Percentiles rank a stretch among this genome's conserved stretches.
phyloP scores from a whole-genome alignment of 2,888 invertebrate genomes.

The Noctua fimbriata region DNA sequence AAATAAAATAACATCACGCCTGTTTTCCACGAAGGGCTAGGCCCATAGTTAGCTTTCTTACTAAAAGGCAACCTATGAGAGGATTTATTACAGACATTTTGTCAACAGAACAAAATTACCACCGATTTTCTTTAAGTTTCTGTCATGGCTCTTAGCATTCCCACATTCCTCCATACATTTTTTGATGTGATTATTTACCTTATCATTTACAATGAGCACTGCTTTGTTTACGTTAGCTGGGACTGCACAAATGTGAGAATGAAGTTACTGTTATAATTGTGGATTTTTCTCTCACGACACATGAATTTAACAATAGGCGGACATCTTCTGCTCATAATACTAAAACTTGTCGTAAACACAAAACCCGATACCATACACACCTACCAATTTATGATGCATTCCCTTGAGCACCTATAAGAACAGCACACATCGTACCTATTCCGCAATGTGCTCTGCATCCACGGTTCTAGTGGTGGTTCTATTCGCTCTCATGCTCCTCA shows the following conservation, averaged over 20 bases:
- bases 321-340: not conserved
- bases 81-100: not conserved
- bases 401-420: not conserved
- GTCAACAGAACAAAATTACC: not conserved
- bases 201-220: slow-evolving; percentile 2
- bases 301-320: slow-evolving; percentile 44
- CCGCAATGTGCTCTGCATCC: not conserved
- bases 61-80: too few species aligned
- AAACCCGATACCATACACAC: not conserved
- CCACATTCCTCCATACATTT: not conserved
- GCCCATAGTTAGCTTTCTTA: not conserved
- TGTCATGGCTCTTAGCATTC: not conserved
- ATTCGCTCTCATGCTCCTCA: not conserved
- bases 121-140: not conserved
- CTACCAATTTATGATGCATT: not conserved
- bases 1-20: not conserved
- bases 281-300: slow-evolving; percentile 40
- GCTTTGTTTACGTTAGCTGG: slow-evolving; percentile 23
- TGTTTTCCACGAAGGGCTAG: not conserved
- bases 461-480: not conserved
- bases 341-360: not conserved
- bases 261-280: slow-evolving; percentile 37
- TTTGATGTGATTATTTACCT: slow-evolving; percentile 7
- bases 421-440: not conserved
- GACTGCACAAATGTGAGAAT: slow-evolving; percentile 22